Conservation (phyloP, 2,797 vertebrate genomes). For the Poeciliopsis presidionis region DNA sequence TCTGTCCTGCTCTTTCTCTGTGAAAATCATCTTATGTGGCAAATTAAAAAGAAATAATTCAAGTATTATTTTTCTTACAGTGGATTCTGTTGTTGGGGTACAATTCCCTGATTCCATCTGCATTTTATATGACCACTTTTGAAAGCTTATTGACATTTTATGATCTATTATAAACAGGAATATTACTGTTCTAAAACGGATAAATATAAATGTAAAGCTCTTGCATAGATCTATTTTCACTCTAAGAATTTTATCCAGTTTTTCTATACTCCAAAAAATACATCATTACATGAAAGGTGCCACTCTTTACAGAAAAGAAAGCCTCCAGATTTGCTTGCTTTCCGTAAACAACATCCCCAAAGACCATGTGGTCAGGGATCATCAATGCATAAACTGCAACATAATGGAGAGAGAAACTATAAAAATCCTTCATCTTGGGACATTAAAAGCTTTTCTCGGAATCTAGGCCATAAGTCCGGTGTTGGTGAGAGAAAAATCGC, state of each 20-base stretch:
- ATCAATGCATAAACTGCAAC: conserved; percentile 72
- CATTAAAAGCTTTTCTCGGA: conserved; percentile 67
- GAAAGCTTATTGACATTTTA: neutral
- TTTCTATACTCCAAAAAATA: conserved; percentile 56
- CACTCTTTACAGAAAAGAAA: conserved; percentile 53
- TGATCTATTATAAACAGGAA: neutral
- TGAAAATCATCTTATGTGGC: neutral
- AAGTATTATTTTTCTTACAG: neutral
- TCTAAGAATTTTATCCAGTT: conserved; percentile 46
- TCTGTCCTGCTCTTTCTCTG: neutral
- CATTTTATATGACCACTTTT: neutral
- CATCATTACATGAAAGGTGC: conserved; percentile 71
- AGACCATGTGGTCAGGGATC: conserved; percentile 61
- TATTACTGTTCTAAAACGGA: neutral
- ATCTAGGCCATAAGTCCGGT: conserved; percentile 66
- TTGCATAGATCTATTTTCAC: conserved; percentile 42
- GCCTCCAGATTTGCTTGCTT: conserved; percentile 57
- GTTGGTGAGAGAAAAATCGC: conserved; percentile 46
- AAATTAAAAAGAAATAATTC: no score
- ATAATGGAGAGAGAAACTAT: conserved; percentile 68
- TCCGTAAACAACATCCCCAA: conserved; percentile 53
- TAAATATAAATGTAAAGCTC: neutral
- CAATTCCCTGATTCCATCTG: neutral
- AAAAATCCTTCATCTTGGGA: conserved; percentile 69
- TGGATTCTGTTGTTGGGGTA: neutral